phyloP scores from a whole-genome alignment of 2,113 vertebrate species.

The Taxidea taxus region DNA sequence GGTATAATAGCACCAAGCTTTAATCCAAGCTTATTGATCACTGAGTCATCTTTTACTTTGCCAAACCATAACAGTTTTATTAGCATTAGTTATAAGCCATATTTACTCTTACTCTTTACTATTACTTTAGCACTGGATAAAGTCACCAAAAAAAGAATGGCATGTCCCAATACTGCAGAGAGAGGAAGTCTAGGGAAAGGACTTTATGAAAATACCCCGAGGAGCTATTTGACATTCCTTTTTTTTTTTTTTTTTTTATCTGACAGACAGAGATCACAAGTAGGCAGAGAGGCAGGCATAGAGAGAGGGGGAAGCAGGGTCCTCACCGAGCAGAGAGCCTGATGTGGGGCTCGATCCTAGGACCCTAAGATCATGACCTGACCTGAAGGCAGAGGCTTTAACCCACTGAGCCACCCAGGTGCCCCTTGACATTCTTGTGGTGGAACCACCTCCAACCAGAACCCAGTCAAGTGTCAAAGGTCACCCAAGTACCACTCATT shows the following conservation, averaged over 20 bases:
- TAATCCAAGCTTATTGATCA: not conserved
- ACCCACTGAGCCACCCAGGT: no score
- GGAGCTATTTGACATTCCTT: not conserved
- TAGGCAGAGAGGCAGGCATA: no score
- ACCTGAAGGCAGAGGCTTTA: no score
- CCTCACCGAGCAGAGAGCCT: no score
- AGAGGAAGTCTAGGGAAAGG: not conserved
- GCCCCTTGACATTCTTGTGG: not conserved
- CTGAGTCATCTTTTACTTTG: not conserved
- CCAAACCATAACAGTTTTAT: not conserved
- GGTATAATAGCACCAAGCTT: not conserved
- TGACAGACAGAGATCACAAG: no score
- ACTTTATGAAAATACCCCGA: not conserved
- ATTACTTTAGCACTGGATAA: not conserved
- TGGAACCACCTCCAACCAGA: not conserved
- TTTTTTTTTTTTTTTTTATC: no score
- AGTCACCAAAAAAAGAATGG: not conserved
- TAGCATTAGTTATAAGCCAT: not conserved
- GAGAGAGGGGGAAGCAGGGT: no score
- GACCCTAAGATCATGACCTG: no score
- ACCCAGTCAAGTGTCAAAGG: not conserved
- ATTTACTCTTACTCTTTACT: not conserved
- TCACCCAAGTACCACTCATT: not conserved
- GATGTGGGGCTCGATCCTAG: no score
- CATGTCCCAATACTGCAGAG: not conserved